Evolutionary conservation across 2,888 invertebrate species (phyloP).

Genomic region (Andricus curvator): DNA sequence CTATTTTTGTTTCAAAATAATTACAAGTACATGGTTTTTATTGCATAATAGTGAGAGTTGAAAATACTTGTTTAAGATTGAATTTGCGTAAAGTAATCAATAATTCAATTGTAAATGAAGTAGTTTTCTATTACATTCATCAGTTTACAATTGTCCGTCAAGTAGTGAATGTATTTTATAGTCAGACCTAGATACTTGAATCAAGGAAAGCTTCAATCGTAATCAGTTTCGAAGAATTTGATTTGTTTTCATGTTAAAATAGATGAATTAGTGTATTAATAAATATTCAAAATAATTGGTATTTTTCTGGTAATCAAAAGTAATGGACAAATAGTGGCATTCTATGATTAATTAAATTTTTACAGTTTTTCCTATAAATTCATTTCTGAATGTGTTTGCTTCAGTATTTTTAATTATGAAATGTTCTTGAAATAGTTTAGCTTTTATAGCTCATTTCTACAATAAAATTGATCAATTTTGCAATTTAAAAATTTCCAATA

Average conservation of each 20-base stretch:
- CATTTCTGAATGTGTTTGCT: not conserved
- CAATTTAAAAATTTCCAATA: no score
- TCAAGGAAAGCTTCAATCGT: not conserved
- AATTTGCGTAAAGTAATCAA: not conserved
- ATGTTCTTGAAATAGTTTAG: no score
- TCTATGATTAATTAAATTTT: not conserved
- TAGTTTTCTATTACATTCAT: not conserved
- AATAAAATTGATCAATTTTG: no score
- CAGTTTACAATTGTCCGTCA: not conserved
- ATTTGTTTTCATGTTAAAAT: not conserved
- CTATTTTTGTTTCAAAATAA: not conserved
- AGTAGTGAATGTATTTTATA: constrained; percentile 5
- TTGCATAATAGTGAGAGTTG: not conserved
- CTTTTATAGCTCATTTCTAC: no score
- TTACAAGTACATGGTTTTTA: not conserved
- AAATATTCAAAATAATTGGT: not conserved
- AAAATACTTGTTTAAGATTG: not conserved
- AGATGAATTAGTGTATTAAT: not conserved
- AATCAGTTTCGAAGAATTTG: not conserved
- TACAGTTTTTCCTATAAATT: not conserved
- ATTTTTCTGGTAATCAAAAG: not conserved
- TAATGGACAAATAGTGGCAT: not conserved
- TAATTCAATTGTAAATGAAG: not conserved
- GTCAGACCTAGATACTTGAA: not conserved
- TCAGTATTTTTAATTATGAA: not conserved